Evolutionary conservation across 1,140 invertebrate species (phyloP).

Genomic region (Eriocheir sinensis): DNA sequence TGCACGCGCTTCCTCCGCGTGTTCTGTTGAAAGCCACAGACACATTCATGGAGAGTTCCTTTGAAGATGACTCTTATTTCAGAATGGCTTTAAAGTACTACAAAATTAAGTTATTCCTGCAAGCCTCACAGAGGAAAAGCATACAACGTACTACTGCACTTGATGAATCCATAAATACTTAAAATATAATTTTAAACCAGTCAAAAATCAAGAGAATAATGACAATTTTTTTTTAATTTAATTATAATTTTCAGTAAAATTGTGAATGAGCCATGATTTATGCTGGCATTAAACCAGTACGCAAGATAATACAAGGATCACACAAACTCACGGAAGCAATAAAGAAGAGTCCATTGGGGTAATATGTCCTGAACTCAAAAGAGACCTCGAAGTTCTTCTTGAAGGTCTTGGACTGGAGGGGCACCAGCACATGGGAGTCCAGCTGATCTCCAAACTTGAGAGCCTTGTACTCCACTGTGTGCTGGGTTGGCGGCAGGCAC

Average conservation of each 20-base stretch:
- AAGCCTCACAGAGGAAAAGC: no score
- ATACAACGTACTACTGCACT: neutral
- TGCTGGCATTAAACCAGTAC: neutral
- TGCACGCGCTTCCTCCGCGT: constrained; percentile 65
- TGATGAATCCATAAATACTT: neutral
- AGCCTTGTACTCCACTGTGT: constrained; percentile 89
- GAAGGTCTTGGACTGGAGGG: constrained; percentile 85
- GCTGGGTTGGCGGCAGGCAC: constrained; percentile 86
- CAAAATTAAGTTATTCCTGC: no score
- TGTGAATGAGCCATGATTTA: neutral
- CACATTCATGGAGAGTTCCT: neutral
- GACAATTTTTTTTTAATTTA: no score
- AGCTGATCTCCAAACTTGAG: constrained; percentile 92
- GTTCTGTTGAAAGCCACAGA: constrained; percentile 51
- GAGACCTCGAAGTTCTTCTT: constrained; percentile 86
- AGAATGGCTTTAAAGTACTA: neutral
- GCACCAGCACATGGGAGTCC: constrained; percentile 87
- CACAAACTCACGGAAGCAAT: constrained; percentile 65
- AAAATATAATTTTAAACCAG: neutral
- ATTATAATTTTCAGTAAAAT: neutral
- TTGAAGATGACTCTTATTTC: neutral
- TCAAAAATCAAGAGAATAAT: constrained; percentile 33
- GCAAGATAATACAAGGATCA: neutral
- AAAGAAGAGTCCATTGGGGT: constrained; percentile 88
- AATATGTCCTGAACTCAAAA: constrained; percentile 93